Evolutionary conservation across 2,888 invertebrate genomes (phyloP).

Genomic region (Colletes collaris): DNA sequence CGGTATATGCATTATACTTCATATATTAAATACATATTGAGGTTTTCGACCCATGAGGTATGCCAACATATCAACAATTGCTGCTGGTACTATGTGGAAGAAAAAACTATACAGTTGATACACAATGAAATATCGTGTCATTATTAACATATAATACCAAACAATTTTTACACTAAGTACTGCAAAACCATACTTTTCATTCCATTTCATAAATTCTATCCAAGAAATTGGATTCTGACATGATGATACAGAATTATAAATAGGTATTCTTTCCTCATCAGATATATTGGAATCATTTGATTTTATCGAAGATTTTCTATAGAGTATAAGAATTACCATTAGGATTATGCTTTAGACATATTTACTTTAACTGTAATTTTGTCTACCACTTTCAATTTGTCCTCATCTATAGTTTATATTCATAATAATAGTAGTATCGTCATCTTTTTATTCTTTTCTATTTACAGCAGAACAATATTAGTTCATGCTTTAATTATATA

Average conservation of each 20-base stretch:
- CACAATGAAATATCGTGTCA: conserved; percentile 85
- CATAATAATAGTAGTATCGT: neutral
- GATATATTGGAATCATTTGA: neutral
- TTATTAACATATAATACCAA: conserved; percentile 87
- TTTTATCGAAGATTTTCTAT: conserved; percentile 2
- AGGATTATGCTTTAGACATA: neutral
- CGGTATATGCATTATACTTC: no score
- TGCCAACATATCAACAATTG: conserved; percentile 84
- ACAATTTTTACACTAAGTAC: conserved; percentile 86
- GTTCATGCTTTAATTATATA: no score
- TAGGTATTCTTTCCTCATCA: conserved; percentile 84
- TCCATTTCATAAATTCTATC: conserved; percentile 86
- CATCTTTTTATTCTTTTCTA: neutral
- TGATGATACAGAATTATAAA: conserved; percentile 95
- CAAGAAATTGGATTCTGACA: conserved; percentile 92
- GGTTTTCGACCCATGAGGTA: conserved; percentile 85
- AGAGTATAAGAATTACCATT: neutral
- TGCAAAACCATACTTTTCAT: conserved; percentile 84
- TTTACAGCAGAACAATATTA: neutral
- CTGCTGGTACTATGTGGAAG: conserved; percentile 86
- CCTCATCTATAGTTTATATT: neutral
- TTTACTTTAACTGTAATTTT: neutral
- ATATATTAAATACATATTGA: conserved; percentile 83
- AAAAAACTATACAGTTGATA: conserved; percentile 85
- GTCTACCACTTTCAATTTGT: neutral